Percentiles rank a stretch among this genome's conserved stretches.
These are phyloP conservation scores for Polyploca ridens DNA, from an alignment of 2,888 invertebrate species.

Conservation along the genomic window DNA sequence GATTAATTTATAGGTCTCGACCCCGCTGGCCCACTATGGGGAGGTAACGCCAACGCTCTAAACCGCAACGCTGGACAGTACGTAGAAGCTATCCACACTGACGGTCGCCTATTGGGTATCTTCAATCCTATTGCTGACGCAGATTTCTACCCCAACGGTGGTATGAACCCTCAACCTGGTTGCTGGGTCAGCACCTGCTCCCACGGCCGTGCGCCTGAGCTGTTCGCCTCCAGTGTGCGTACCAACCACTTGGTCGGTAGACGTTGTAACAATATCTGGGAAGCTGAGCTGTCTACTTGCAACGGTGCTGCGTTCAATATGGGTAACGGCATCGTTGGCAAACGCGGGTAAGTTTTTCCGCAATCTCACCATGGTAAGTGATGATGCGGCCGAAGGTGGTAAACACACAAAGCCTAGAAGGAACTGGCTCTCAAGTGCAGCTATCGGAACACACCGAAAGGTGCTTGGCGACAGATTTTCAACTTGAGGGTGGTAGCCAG, in stretches of 20 bases:
- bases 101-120: slow-evolving; percentile 58
- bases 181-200: slow-evolving; percentile 59
- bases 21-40: slow-evolving; percentile 66
- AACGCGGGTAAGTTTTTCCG: slow-evolving; percentile 56
- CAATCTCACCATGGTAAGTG: too few species aligned
- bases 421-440: too few species aligned
- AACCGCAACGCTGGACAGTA: slow-evolving; percentile 47
- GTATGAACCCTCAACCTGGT: slow-evolving; percentile 61
- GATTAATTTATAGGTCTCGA: slow-evolving; percentile 50
- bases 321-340: slow-evolving; percentile 54
- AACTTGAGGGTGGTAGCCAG: too few species aligned
- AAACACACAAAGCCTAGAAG: too few species aligned
- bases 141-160: slow-evolving; percentile 70
- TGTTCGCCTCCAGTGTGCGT: slow-evolving; percentile 57
- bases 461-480: too few species aligned
- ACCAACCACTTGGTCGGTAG: slow-evolving; percentile 54
- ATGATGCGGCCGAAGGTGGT: too few species aligned
- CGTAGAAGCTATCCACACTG: slow-evolving; percentile 68
- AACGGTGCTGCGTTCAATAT: slow-evolving; percentile 45
- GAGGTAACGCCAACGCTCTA: slow-evolving; percentile 44
- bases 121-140: slow-evolving; percentile 45
- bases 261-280: slow-evolving; percentile 43
- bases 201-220: slow-evolving; percentile 53
- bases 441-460: too few species aligned
- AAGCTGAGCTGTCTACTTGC: slow-evolving; percentile 46